Conservation (phyloP, 2,888 invertebrate genomes). For the Esperia sulphurella region DNA sequence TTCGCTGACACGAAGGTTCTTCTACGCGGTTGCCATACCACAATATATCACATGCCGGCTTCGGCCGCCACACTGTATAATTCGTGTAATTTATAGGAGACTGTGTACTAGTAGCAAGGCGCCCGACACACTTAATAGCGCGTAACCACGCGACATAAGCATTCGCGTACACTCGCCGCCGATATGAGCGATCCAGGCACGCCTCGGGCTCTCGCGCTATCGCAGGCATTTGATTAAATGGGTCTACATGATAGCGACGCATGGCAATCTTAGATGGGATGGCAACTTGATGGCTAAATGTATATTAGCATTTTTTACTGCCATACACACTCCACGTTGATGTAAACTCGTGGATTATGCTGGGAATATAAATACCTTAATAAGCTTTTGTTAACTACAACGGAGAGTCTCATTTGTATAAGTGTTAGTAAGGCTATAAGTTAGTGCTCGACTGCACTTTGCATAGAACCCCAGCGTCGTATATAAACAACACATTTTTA, state of each 20-base stretch:
- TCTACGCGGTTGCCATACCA: slow-evolving; percentile 49
- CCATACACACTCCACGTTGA: not conserved
- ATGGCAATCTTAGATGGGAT: slow-evolving; percentile 27
- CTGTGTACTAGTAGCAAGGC: slow-evolving; percentile 61
- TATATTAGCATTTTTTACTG: slow-evolving; percentile 2
- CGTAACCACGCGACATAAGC: slow-evolving; percentile 71
- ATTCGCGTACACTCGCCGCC: slow-evolving; percentile 26
- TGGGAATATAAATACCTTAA: not conserved
- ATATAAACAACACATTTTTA: slow-evolving; percentile 46
- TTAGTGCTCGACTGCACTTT: slow-evolving; percentile 38
- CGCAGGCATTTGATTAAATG: slow-evolving; percentile 45
- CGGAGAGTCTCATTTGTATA: slow-evolving; percentile 42
- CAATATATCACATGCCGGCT: slow-evolving; percentile 73
- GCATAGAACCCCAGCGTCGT: slow-evolving; percentile 30
- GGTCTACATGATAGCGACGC: slow-evolving; percentile 34
- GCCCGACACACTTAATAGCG: slow-evolving; percentile 63
- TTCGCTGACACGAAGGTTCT: slow-evolving; percentile 62
- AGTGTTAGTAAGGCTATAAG: slow-evolving; percentile 41
- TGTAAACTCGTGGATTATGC: not conserved
- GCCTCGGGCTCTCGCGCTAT: slow-evolving; percentile 26
- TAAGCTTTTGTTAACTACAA: slow-evolving; percentile 9
- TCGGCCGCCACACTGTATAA: slow-evolving; percentile 64
- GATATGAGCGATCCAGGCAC: slow-evolving; percentile 16
- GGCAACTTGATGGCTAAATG: slow-evolving; percentile 12
- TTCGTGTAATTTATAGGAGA: slow-evolving; percentile 74